Conservation (phyloP, 2,797 vertebrate species). For the Perodicticus potto region DNA sequence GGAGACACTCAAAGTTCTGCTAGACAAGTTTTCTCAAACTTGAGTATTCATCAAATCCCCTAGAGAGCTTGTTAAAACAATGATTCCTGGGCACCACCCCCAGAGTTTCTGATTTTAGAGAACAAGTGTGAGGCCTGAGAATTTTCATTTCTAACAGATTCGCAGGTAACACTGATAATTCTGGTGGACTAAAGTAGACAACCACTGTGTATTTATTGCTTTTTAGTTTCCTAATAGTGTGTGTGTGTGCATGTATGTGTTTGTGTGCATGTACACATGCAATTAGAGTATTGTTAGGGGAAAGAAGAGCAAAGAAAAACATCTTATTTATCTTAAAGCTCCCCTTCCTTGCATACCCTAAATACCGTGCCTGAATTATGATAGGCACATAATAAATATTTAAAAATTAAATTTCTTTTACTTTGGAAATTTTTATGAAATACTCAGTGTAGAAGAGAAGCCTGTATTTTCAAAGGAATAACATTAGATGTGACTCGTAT, state of each 20-base stretch:
- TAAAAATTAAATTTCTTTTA: constrained; percentile 60
- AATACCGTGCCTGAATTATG: not conserved
- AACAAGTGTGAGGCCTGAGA: not conserved
- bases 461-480: constrained; percentile 24
- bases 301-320: not conserved
- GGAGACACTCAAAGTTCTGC: not conserved
- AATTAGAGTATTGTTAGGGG: not conserved
- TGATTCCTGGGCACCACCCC: not conserved
- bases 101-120: not conserved
- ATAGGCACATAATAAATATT: not conserved
- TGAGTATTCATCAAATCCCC: not conserved
- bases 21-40: not conserved
- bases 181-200: not conserved
- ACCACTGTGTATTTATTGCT: not conserved
- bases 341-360: not conserved
- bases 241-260: fast-evolving
- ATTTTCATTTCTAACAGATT: not conserved
- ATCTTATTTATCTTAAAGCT: not conserved
- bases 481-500: not conserved
- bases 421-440: constrained; percentile 48
- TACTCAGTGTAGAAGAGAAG: constrained; percentile 20
- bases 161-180: not conserved
- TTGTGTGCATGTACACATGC: fast-evolving
- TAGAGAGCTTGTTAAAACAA: not conserved
- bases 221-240: not conserved